Conservation (phyloP, 2,113 vertebrate genomes). For the Otocyon megalotis region DNA sequence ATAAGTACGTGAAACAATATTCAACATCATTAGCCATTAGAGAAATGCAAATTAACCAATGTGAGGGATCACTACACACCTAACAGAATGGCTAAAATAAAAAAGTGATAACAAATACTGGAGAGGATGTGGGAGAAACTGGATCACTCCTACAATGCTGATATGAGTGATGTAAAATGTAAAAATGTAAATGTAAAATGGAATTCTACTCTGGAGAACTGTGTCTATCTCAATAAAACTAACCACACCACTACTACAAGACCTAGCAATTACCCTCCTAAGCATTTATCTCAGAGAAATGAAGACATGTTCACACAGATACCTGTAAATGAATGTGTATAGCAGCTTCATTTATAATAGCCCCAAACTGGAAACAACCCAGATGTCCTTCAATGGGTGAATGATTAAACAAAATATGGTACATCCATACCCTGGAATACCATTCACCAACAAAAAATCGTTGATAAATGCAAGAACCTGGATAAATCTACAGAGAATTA, state of each 20-base stretch:
- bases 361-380: background rate
- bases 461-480: background rate
- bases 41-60: conserved; percentile 41
- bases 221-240: conserved; percentile 4
- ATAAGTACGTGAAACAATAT: background rate
- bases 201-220: background rate
- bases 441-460: background rate
- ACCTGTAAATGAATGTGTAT: background rate
- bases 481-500: background rate
- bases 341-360: conserved; percentile 21
- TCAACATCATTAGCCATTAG: background rate
- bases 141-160: background rate
- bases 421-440: background rate
- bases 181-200: background rate
- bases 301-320: background rate
- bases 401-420: background rate
- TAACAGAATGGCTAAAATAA: background rate
- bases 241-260: background rate
- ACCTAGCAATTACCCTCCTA: background rate
- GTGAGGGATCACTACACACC: background rate
- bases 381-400: conserved; percentile 26
- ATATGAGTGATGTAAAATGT: background rate
- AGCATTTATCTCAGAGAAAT: conserved; percentile 9
- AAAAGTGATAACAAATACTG: background rate
- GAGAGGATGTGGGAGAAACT: background rate